Evolutionary conservation across 1,140 invertebrate genomes (phyloP), one percentile per base, ranked within the genome.

Genomic region (Tribolium castaneum): DNA sequence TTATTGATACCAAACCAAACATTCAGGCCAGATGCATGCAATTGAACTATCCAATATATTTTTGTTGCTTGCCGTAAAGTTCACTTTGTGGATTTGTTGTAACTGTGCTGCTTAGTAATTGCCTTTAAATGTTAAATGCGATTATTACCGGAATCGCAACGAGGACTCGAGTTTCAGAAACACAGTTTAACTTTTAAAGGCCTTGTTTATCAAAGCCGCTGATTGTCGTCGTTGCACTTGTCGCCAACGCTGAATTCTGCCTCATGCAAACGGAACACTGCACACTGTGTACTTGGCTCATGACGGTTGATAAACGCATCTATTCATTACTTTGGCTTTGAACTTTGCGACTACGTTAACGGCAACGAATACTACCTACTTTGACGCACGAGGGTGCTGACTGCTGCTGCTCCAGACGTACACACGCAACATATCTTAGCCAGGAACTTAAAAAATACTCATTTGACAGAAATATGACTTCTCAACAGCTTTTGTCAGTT

Each of bases 61-160:
- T 72, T 49, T 51, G 39, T 49, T 19, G 50, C 3, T 49, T 19
- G 50, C 3, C 16, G 34, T 70, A 70, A 72, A 72, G 70, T 50
- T 59, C 54, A 59, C 16, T 59, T 59, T 59, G 22, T 22, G 13
- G 34, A 50, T 72, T 70, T 49, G 39, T 70, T 72, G 70, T 50
- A 72, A 72, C 70, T 72, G 70, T 72, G 39, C 70, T 50, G 34
- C 39, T 49, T 72, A 59, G 70, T 72, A 72, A 72, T 72, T 72
- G 70, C 39, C 62, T 45, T 72, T 49, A 49, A 72, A 72, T 72
- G 70, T 72, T 72, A 72, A 72, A 72, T 72, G 70, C 39, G 39
- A 49, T 72, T 72, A 72, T 72, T 49, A 50, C 70, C 39, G 50
- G 50, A 54, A 54, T 54, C 19, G 52, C 52, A 54, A 54, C 12